These are phyloP conservation scores for Lerista edwardsae DNA, from an alignment of 2,797 vertebrate species.

Conservation along the genomic window DNA sequence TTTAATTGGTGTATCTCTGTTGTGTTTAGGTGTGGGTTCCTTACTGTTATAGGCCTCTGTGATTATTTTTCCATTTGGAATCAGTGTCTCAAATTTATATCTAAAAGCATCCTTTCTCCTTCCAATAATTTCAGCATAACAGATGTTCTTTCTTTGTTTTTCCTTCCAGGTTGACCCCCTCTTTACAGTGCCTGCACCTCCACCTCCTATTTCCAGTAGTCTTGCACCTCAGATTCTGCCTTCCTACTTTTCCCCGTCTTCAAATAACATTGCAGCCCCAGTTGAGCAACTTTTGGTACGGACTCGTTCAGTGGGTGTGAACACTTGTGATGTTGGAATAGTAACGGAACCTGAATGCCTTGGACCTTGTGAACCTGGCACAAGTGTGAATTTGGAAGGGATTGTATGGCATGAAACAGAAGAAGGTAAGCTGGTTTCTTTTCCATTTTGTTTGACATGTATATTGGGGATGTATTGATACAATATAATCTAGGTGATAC, in stretches of 20 bases:
- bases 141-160: not conserved
- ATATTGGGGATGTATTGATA: not conserved
- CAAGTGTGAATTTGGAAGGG: constrained; percentile 98
- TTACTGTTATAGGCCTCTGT: not conserved
- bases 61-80: not conserved
- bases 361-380: constrained; percentile 96
- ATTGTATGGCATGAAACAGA: constrained; percentile 99
- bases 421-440: constrained; percentile 86
- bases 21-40: not conserved
- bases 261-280: constrained; percentile 85
- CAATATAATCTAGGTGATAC: not conserved
- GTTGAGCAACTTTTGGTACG: constrained; percentile 89
- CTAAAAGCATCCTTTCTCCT: not conserved
- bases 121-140: not conserved
- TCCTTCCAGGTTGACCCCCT: constrained; percentile 89
- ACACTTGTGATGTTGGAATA: constrained; percentile 90
- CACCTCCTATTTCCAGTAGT: constrained; percentile 81
- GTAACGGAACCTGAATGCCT: constrained; percentile 89
- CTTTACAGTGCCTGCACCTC: constrained; percentile 91
- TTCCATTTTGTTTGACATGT: constrained; percentile 48
- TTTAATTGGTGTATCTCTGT: not conserved
- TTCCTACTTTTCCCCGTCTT: constrained; percentile 84
- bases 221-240: constrained; percentile 82
- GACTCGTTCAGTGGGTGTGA: constrained; percentile 95
- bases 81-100: not conserved